A percentile compares a stretch with the other conserved stretches of the same genome.
phyloP scores from a whole-genome alignment of 1,140 invertebrate species.

The Telenomus remus region DNA sequence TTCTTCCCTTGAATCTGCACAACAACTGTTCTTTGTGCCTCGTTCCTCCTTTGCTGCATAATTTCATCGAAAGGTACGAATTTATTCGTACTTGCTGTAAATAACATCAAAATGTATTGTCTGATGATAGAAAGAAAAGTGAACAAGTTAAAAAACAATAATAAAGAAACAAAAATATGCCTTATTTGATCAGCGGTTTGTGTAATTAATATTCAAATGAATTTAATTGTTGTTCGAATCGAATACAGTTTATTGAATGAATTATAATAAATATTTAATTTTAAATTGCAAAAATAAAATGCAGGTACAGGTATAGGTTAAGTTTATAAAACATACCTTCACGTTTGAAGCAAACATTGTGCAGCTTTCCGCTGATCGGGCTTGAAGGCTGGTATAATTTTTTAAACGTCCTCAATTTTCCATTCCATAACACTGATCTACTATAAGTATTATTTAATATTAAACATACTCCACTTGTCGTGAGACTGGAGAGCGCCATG shows the following conservation, averaged over 20 bases:
- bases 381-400: constrained; percentile 1
- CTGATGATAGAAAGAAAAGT: too few species aligned
- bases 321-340: constrained; percentile 3
- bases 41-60: constrained; percentile 68
- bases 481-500: constrained; percentile 14
- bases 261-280: too few species aligned
- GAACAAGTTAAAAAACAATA: too few species aligned
- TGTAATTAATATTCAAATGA: too few species aligned
- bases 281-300: too few species aligned
- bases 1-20: constrained; percentile 80
- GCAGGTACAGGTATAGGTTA: neutral
- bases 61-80: constrained; percentile 62
- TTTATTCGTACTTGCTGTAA: constrained; percentile 3
- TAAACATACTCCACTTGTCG: constrained; percentile 9
- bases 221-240: too few species aligned
- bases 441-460: constrained; percentile 35
- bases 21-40: constrained; percentile 79
- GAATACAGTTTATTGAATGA: too few species aligned
- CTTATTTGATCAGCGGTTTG: too few species aligned
- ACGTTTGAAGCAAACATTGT: constrained; percentile 4
- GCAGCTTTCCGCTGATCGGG: neutral
- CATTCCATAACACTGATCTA: constrained; percentile 37
- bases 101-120: neutral
- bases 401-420: constrained; percentile 21
- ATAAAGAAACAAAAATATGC: too few species aligned